Evolutionary conservation across 1,140 invertebrate genomes (phyloP), one percentile per base, ranked within the genome.

Genomic region (Copidosoma floridanum): DNA sequence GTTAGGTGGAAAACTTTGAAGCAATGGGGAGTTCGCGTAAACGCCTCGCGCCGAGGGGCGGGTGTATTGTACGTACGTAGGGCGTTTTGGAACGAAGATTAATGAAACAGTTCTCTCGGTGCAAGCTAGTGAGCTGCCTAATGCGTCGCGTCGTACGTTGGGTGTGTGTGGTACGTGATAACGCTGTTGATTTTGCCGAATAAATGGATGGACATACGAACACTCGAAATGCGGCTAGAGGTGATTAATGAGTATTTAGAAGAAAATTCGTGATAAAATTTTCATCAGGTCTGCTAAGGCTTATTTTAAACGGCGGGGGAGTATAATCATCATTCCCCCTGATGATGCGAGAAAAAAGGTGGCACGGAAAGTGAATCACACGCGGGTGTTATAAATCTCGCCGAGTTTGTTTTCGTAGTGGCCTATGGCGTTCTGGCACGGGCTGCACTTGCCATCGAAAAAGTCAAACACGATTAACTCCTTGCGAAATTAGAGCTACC

Each of bases 351-450:
- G 27, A 35, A 35, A 32, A n/a, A n/a, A n/a, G 27, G 47, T 0
- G 46, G 14, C n/a, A n/a, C n/a, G n/a, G n/a, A n/a, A 20, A 5
- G 41, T 46, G 26, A 48, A 38, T 48, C 43, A 48, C 27, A 16
- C 40, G 26, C 32, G 16, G 21, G 26, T 6, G 23, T 27, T 41
- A 38, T 43, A 41, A 50, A 10, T 21, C 5, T 2, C 48, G 23
- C 18, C n/a, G 29, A 54, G 51, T 54, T 61, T 61, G 58, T 54
- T 54, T 61, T 54, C 51, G 26, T 16, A 38, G 14, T 2, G 10
- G 26, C 29, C 18, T 10, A n/a, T 6, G n/a, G 47, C 23, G 16
- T 46, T 14, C 5, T 21, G 16, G 16, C 21, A 23, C 18, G 44
- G 11, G 26, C 0, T 7, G 26, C 3, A 7, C 5, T 7, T 21